These are phyloP conservation scores for Andinoacara biseriatus DNA, from an alignment of 2,113 vertebrate species.

Conservation along the genomic window DNA sequence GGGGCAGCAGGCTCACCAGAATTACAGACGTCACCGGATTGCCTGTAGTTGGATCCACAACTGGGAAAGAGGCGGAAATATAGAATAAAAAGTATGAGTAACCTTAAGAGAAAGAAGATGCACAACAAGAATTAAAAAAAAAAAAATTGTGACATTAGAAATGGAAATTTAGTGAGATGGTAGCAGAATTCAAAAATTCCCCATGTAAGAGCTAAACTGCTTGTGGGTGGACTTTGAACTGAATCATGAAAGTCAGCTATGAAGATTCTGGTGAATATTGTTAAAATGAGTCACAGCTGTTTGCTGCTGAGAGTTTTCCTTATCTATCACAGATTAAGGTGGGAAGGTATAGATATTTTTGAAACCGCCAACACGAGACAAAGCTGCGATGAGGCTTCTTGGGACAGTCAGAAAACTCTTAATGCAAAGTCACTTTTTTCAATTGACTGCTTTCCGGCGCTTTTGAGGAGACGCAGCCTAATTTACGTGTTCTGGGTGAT, in stretches of 20 bases:
- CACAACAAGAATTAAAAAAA: background rate
- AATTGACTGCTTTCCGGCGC: background rate
- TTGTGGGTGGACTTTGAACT: slow-evolving; percentile 21
- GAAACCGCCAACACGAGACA: background rate
- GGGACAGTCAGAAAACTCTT: background rate
- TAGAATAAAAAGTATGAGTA: background rate
- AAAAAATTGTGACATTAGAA: background rate
- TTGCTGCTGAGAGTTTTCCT: background rate
- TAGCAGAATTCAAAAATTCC: background rate
- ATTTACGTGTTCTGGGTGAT: slow-evolving; percentile 10
- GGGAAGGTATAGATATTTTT: background rate
- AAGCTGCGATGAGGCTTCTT: background rate
- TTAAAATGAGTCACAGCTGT: slow-evolving; percentile 7
- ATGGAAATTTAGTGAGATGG: background rate
- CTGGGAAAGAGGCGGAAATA: slow-evolving; percentile 14
- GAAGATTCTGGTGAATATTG: background rate
- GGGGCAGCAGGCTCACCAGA: slow-evolving; percentile 86
- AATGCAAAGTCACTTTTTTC: slow-evolving; percentile 2
- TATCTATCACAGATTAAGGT: background rate
- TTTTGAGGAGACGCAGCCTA: background rate
- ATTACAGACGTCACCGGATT: slow-evolving; percentile 82
- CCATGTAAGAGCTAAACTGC: background rate
- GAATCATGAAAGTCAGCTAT: slow-evolving; percentile 16
- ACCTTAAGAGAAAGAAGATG: background rate
- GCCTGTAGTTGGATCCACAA: slow-evolving; percentile 29